Base-by-base conservation (phyloP, 1,140 invertebrate species). In the Telenomus remus region DNA sequence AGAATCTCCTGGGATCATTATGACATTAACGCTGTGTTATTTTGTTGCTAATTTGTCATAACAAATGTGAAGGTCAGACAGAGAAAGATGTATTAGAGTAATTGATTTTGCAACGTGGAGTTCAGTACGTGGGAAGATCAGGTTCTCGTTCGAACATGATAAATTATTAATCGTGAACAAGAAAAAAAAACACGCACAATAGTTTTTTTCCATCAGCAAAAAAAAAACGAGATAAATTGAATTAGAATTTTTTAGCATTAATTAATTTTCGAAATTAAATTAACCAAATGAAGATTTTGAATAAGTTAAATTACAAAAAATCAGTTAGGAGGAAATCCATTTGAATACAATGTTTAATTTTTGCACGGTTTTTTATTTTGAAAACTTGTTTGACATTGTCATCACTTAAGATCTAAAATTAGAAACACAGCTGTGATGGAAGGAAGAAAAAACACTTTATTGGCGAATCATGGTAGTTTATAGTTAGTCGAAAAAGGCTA, bases 31-130 rank as follows among this genome's bases (percentile, higher is more conserved):
- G 47, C 53, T 16, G 46, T 51, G 34, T 51, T 46, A 63, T 72
- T 57, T 72, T 59, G 60, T 64, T 59, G 37, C 57, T 64, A 64
- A 72, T 64, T 72, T 64, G 60, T 72, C 59, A 63, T 63, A 64
- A 63, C 60, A 72, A 57, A 72, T 72, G 68, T 34, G 68, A 72
- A 72, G 68, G 68, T 59, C 60, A 64, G 37, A 12, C 14, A 53
- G 68, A 64, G 68, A 72, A 72, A 63, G 68, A 72, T 72, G 53
- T 64, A 72, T 64, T 64, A 60, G 68, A 57, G 54, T 72, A 72
- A 72, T 72, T 64, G 59, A 72, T 72, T 72, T 57, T 72, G 68
- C 60, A 72, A 72, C 27, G 57, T 19, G 10, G 46, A 47, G 60
- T 57, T 72, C 51, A 44, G 50, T 63, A 63, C 68, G 68, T 72